Evolutionary conservation across 2,888 invertebrate species (phyloP), one percentile per base, ranked within the genome.

Genomic region (Drosophila formosana): DNA sequence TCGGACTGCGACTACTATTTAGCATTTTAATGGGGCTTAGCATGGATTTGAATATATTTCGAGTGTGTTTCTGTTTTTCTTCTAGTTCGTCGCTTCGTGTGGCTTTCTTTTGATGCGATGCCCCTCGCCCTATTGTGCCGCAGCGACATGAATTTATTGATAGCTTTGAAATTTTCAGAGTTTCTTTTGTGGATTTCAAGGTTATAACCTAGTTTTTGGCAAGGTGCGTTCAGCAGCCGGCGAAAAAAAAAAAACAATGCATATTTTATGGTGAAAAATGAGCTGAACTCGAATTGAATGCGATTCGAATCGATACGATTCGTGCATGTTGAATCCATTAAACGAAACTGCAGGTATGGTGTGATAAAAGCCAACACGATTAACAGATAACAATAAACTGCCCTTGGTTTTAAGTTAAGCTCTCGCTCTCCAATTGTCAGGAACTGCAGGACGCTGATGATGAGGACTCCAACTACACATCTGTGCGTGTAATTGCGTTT

Each of bases 171-270:
- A 65, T 58, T 51, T 68, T 72, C 34, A 78, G 55, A 78, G 87
- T 72, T 67, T 81, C 85, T 74, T 81, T 87, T 83, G 85, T 82
- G 50, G 34, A 61, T 86, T 89, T 86, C 85, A 86, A 86, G 85
- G 85, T 88, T 86, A 83, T 88, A 86, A 89, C 85, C 85, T 66
- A 86, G 80, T 82, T 89, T 89, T 80, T 82, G 75, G 74, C 75
- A 74, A 75, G 82, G 88, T 28, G 76, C 65, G 65, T 46, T 50
- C 80, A 50, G 62, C 60, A 11, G 45, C 37, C 37, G 55, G 52
- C 37, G n/a, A 37, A 37, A 37, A 37, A n/a, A 34, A 46, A 45
- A 58, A 57, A 51, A 82, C 82, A 89, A 78, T 88, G 86, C 74
- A 68, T 70, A 69, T 76, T 84, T 89, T 82, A 82, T 76, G 69